A percentile compares a stretch with the other conserved stretches of the same genome.
Evolutionary conservation across 2,888 invertebrate species (phyloP).

Genomic region (Oscheius myriophilus): DNA sequence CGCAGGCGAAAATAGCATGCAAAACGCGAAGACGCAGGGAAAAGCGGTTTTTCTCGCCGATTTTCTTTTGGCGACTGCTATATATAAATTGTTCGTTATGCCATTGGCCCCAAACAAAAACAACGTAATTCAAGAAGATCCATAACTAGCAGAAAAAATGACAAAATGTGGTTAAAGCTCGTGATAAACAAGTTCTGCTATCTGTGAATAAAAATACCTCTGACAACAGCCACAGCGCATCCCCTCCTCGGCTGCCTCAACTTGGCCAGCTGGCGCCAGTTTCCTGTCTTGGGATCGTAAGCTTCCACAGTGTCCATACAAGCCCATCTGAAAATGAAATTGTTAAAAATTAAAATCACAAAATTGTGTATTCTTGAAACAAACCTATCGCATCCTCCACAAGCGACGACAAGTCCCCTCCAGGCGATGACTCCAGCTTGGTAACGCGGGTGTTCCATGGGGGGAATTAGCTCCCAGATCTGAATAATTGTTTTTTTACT

Average conservation of each 20-base stretch:
- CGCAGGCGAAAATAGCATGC: too few relatives aligned
- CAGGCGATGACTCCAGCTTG: conserved; percentile 82
- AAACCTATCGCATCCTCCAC: conserved; percentile 82
- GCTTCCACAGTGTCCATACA: conserved; percentile 67
- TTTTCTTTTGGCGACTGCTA: too few relatives aligned
- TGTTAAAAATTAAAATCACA: not conserved
- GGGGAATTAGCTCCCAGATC: conserved; percentile 79
- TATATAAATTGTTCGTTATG: too few relatives aligned
- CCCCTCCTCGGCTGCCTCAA: conserved; percentile 79
- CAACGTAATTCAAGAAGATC: too few relatives aligned
- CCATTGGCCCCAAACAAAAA: too few relatives aligned
- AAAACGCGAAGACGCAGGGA: too few relatives aligned
- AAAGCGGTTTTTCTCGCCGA: too few relatives aligned
- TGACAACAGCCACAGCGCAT: conserved; percentile 80
- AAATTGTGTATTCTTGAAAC: not conserved
- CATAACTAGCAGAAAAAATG: too few relatives aligned
- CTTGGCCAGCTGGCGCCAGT: conserved; percentile 80
- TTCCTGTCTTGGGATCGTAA: conserved; percentile 78
- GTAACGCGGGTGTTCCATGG: conserved; percentile 79
- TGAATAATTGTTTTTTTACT: too few relatives aligned
- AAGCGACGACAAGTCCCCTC: conserved; percentile 80
- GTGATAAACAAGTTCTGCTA: too few relatives aligned
- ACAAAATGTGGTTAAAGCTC: too few relatives aligned
- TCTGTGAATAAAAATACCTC: conserved; percentile 72
- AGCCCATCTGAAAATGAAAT: conserved; percentile 71